Evolutionary conservation across 1,140 invertebrate species (phyloP).

Genomic region (Drosophila grimshawi): DNA sequence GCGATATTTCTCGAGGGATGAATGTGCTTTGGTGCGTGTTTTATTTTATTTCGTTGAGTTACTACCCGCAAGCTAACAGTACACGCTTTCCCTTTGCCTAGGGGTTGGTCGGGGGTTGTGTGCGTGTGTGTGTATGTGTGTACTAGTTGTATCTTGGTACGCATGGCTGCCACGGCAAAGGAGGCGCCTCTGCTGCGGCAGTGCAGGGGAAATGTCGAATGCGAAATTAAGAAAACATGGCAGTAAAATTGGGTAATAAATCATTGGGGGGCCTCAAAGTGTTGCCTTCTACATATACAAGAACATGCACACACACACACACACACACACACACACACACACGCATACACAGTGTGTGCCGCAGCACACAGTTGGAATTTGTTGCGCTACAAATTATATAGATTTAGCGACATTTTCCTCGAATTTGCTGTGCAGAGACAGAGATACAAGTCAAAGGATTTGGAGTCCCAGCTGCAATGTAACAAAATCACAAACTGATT

Average conservation of each 20-base stretch:
- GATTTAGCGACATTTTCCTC: constrained; percentile 50
- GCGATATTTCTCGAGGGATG: constrained; percentile 84
- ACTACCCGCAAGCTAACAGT: constrained; percentile 77
- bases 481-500: neutral
- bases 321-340: neutral
- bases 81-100: constrained; percentile 52
- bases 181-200: constrained; percentile 50
- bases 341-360: neutral
- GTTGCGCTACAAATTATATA: constrained; percentile 78
- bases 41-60: constrained; percentile 85
- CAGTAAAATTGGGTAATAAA: constrained; percentile 83
- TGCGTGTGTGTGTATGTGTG: constrained; percentile 33
- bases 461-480: neutral
- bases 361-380: constrained; percentile 63
- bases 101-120: constrained; percentile 33
- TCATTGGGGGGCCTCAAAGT: constrained; percentile 77
- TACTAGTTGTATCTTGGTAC: constrained; percentile 53
- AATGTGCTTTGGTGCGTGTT: constrained; percentile 84
- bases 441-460: neutral
- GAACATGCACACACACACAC: constrained; percentile 9
- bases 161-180: constrained; percentile 67
- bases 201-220: constrained; percentile 77
- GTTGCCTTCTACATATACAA: constrained; percentile 57
- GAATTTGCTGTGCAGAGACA: neutral
- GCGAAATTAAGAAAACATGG: constrained; percentile 84